Evolutionary conservation across 2,797 vertebrate species (phyloP), one percentile per base, ranked within the genome.

Genomic region (Tadarida brasiliensis): DNA sequence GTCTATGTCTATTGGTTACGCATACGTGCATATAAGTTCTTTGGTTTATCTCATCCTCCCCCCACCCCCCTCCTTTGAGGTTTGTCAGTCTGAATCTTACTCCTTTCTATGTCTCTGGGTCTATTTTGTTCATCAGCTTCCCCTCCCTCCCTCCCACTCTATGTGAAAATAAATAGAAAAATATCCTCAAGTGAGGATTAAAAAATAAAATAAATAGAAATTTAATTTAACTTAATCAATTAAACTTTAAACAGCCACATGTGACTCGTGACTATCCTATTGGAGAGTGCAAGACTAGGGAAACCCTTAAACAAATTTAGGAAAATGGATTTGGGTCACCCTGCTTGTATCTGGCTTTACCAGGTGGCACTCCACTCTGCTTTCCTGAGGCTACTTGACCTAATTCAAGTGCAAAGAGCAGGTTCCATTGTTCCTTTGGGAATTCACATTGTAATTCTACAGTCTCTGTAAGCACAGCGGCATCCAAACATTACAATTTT

Each of bases 331-430:
- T 94, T n/a, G 11, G n/a, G 56, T 95, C 63, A 67, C 24, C 47
- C n/a, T 22, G 16, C 19, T 87, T 82, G 11, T 35, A 54, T 47
- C 24, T 49, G 44, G 15, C 7, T 71, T 92, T 44, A 56, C 39
- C 47, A 90, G 57, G 54, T 71, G 88, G 67, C 1, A 9, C 54
- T 89, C 19, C 61, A 82, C 87, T 87, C 77, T 96, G 93, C 47
- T 61, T 94, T 95, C 30, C 67, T 6, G 4, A 59, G 39, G 67
- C 44, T 68, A 76, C 47, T 54, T 59, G 26, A 94, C 67, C 59
- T 83, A 90, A 68, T 26, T 68, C 77, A 93, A 71, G 47, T 85
- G 76, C 71, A 87, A 70, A 94, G 24, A 96, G 63, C 35, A 54
- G 33, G 84, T 92, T 78, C 49, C 77, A 68, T 87, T 93, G 59